These are phyloP conservation scores for Sebastes minor DNA, from an alignment of 2,797 vertebrate species.

Conservation along the genomic window DNA sequence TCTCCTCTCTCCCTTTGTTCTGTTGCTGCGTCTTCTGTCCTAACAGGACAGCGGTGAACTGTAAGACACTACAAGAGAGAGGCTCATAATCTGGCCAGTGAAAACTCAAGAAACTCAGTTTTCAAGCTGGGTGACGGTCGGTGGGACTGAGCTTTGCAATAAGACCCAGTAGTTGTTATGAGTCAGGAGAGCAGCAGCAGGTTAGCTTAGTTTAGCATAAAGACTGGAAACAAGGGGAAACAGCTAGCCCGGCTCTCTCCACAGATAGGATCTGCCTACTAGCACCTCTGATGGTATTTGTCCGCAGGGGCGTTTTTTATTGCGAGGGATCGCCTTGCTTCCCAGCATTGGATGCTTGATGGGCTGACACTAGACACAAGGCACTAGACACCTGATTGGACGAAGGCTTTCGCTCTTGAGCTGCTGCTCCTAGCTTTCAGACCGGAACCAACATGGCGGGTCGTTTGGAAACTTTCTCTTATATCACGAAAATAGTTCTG, in stretches of 20 bases:
- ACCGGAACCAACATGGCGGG: too few species aligned
- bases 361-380: too few species aligned
- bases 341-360: too few species aligned
- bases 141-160: not conserved
- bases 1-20: not conserved
- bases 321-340: too few species aligned
- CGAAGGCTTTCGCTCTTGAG: too few species aligned
- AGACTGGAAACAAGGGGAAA: not conserved
- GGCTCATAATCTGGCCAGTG: not conserved
- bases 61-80: not conserved
- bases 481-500: too few species aligned
- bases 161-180: not conserved
- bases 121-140: not conserved
- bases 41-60: not conserved
- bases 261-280: not conserved
- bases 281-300: not conserved
- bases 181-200: not conserved
- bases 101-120: not conserved
- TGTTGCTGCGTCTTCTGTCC: not conserved
- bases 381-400: too few species aligned
- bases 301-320: too few species aligned
- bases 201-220: not conserved
- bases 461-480: too few species aligned
- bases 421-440: too few species aligned
- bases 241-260: not conserved